phyloP scores from a whole-genome alignment of 2,888 invertebrate species.

The Callinectes sapidus region DNA sequence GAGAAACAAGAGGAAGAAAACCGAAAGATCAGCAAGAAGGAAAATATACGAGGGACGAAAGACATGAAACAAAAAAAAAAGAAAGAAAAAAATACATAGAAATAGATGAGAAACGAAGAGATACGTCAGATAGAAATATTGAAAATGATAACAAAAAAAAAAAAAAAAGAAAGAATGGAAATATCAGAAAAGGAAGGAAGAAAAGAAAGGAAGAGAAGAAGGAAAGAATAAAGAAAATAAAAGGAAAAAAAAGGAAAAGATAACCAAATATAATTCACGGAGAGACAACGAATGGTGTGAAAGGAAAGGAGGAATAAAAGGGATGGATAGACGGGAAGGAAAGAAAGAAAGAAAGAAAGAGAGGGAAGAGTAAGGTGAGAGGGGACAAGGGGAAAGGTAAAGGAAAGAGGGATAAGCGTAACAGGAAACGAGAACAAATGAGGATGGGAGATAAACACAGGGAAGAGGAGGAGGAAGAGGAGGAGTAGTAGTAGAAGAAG shows the following conservation, averaged over 20 bases:
- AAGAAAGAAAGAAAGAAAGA: not conserved
- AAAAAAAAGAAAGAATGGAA: not conserved
- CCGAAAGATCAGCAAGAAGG: not conserved
- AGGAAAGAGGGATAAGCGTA: not conserved
- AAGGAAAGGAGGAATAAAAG: not conserved
- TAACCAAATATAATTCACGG: not conserved
- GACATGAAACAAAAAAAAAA: not conserved
- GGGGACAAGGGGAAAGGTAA: not conserved
- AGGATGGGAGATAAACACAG: not conserved
- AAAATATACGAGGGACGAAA: not conserved
- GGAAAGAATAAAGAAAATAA: not conserved
- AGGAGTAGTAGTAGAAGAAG: too few species aligned
- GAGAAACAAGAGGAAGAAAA: slow-evolving; percentile 8
- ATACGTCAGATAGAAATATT: not conserved
- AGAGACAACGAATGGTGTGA: not conserved
- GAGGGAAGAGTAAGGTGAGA: not conserved
- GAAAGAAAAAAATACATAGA: not conserved
- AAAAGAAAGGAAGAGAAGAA: not conserved
- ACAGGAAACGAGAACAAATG: not conserved
- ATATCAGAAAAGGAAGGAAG: not conserved
- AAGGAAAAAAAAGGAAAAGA: not conserved
- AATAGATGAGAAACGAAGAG: not conserved
- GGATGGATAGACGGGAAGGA: not conserved
- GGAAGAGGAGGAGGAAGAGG: not conserved
- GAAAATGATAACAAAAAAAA: not conserved